Percentiles rank a stretch among this genome's conserved stretches.
These are phyloP conservation scores for Argyresthia albistria DNA, from an alignment of 2,888 invertebrate species.

Conservation along the genomic window DNA sequence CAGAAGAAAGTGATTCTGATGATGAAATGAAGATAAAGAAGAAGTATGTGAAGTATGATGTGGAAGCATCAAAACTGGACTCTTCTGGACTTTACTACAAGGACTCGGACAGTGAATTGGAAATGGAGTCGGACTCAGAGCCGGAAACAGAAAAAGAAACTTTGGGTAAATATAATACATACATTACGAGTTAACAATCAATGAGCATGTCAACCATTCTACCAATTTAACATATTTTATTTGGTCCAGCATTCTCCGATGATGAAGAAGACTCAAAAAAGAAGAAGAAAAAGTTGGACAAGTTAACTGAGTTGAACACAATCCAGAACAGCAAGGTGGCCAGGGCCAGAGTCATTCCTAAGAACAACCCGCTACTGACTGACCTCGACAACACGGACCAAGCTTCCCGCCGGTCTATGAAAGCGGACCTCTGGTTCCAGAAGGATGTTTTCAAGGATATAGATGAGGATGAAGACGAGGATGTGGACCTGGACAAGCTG, in stretches of 20 bases:
- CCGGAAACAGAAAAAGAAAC: slow-evolving; percentile 69
- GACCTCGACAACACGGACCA: slow-evolving; percentile 85
- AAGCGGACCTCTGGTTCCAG: slow-evolving; percentile 91
- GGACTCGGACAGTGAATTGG: slow-evolving; percentile 76
- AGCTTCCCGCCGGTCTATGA: slow-evolving; percentile 79
- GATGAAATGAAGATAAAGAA: slow-evolving; percentile 64
- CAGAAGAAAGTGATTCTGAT: slow-evolving; percentile 77
- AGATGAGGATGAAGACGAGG: slow-evolving; percentile 88
- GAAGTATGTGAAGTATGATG: slow-evolving; percentile 75
- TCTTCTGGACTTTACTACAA: slow-evolving; percentile 80
- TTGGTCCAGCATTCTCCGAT: slow-evolving; percentile 74
- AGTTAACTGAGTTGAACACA: slow-evolving; percentile 54
- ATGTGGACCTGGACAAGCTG: slow-evolving; percentile 88
- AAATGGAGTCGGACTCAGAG: slow-evolving; percentile 72
- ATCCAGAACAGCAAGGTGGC: slow-evolving; percentile 39
- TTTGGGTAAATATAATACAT: slow-evolving; percentile 45
- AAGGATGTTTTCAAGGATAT: slow-evolving; percentile 87
- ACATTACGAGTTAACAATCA: not conserved
- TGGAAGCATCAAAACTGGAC: slow-evolving; percentile 76
- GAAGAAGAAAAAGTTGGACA: slow-evolving; percentile 32
- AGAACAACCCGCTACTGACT: slow-evolving; percentile 81
- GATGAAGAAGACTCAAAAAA: slow-evolving; percentile 51
- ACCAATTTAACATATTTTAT: not conserved
- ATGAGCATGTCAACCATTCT: no score
- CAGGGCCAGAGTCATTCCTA: slow-evolving; percentile 34